phyloP scores from a whole-genome alignment of 53 echinoderm and acorn worm species.

The Zoroaster sp. region DNA sequence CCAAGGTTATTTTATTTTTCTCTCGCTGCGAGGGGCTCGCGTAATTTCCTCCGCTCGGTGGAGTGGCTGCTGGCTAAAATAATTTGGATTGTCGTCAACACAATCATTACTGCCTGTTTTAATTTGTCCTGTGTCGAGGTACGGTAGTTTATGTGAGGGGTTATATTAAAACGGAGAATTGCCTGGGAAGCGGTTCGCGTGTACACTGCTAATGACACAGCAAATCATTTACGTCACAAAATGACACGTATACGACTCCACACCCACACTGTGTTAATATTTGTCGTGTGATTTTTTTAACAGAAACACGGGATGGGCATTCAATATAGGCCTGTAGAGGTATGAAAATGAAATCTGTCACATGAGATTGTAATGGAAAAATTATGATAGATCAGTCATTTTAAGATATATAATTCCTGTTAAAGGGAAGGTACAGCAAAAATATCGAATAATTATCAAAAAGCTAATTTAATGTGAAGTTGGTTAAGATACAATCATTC shows the following conservation, averaged over 20 bases:
- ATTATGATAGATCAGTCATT: too few relatives aligned
- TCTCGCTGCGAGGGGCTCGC: slow-evolving; percentile 16
- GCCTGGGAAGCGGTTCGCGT: background rate
- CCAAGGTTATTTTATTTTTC: background rate
- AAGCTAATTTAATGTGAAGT: too few relatives aligned
- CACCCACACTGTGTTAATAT: background rate
- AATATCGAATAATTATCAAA: too few relatives aligned
- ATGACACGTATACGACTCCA: background rate
- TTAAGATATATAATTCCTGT: too few relatives aligned
- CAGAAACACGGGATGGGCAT: background rate
- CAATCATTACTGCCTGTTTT: slow-evolving; percentile 8
- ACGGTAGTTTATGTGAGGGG: background rate
- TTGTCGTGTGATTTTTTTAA: background rate
- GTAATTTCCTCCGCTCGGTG: slow-evolving; percentile 20
- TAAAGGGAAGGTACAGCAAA: too few relatives aligned
- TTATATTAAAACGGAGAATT: slow-evolving; percentile 4
- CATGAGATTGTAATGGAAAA: background rate
- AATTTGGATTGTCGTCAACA: slow-evolving; percentile 30
- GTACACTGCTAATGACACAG: slow-evolving; percentile 20
- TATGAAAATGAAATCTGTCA: background rate
- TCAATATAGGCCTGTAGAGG: background rate
- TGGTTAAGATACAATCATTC: too few relatives aligned
- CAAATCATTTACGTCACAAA: slow-evolving; percentile 2
- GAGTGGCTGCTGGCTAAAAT: slow-evolving; percentile 35
- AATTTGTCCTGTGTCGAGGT: slow-evolving; percentile 5